A percentile compares a stretch with the other conserved stretches of the same genome.
phyloP scores from a whole-genome alignment of 1,140 invertebrate genomes.

The Chymomyza costata region DNA sequence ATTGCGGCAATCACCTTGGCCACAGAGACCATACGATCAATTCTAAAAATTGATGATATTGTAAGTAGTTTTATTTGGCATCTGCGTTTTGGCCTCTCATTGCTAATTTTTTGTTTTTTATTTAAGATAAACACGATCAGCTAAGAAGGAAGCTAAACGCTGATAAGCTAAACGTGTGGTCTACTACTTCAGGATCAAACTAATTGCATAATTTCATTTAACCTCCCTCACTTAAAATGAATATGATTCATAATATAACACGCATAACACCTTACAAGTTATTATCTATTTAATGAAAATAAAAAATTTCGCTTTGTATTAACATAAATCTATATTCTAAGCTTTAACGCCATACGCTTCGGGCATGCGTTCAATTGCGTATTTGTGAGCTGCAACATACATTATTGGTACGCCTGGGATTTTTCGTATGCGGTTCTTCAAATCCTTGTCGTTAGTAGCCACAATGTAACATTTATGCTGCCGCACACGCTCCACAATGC shows the following conservation, averaged over 20 bases:
- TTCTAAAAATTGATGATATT: constrained; percentile 99
- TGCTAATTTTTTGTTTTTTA: constrained; percentile 3
- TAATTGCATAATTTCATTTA: constrained; percentile 53
- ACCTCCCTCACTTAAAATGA: constrained; percentile 34
- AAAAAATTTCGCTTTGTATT: constrained; percentile 44
- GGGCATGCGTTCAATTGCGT: constrained; percentile 98
- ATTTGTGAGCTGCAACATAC: constrained; percentile 95
- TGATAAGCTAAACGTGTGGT: constrained; percentile 17
- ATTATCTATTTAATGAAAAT: constrained; percentile 53
- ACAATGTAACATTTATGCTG: constrained; percentile 99
- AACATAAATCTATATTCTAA: constrained; percentile 36
- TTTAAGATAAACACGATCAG: constrained; percentile 65
- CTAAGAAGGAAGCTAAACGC: constrained; percentile 33
- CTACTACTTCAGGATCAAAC: constrained; percentile 27
- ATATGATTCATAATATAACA: constrained; percentile 57
- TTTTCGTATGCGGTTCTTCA: constrained; percentile 97
- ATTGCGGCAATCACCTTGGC: constrained; percentile 95
- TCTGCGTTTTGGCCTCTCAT: not conserved
- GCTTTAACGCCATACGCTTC: constrained; percentile 91
- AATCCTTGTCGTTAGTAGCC: constrained; percentile 98
- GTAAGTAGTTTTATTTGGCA: constrained; percentile 77
- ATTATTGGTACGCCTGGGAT: constrained; percentile 99
- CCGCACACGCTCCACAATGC: constrained; percentile 95
- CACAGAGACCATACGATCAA: constrained; percentile 97
- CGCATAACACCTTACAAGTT: constrained; percentile 49